These are phyloP conservation scores for Hemaris fuciformis DNA, from an alignment of 2,888 invertebrate species.

Conservation along the genomic window DNA sequence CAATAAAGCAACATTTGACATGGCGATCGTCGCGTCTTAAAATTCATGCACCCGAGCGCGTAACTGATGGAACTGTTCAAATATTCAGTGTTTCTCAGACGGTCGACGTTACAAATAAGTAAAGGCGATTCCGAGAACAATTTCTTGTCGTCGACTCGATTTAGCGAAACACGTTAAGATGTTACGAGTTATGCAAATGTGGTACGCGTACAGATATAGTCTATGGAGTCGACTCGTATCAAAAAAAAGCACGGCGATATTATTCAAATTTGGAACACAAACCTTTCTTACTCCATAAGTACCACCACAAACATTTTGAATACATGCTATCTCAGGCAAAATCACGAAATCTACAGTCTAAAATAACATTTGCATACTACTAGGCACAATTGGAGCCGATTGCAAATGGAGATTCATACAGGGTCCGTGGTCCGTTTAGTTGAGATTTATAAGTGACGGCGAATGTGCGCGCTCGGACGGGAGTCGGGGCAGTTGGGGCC, in stretches of 20 bases:
- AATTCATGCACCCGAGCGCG: slow-evolving; percentile 25
- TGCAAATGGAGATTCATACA: slow-evolving; percentile 48
- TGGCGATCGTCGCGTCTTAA: slow-evolving; percentile 18
- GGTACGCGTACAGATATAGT: slow-evolving; percentile 26
- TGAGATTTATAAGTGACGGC: slow-evolving; percentile 70
- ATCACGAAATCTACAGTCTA: background rate
- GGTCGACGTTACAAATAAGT: slow-evolving; percentile 50
- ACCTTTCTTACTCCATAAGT: no score
- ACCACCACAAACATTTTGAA: background rate
- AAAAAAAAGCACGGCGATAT: slow-evolving; percentile 17
- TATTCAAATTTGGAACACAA: background rate
- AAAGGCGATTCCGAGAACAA: slow-evolving; percentile 62
- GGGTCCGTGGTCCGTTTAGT: slow-evolving; percentile 59
- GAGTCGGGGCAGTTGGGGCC: slow-evolving; percentile 23
- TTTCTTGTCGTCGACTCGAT: slow-evolving; percentile 52
- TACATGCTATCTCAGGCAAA: background rate
- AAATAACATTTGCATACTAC: slow-evolving; percentile 16
- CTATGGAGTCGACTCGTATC: background rate
- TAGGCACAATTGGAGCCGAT: slow-evolving; percentile 20
- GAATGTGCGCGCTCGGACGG: slow-evolving; percentile 42
- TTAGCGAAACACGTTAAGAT: slow-evolving; percentile 43
- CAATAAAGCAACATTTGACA: slow-evolving; percentile 18
- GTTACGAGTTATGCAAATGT: slow-evolving; percentile 42
- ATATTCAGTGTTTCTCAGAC: slow-evolving; percentile 62
- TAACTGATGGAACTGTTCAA: slow-evolving; percentile 44